A percentile compares a stretch with the other conserved stretches of the same genome.
Evolutionary conservation across 2,113 vertebrate species (phyloP).

Genomic region (Kryptolebias marmoratus): DNA sequence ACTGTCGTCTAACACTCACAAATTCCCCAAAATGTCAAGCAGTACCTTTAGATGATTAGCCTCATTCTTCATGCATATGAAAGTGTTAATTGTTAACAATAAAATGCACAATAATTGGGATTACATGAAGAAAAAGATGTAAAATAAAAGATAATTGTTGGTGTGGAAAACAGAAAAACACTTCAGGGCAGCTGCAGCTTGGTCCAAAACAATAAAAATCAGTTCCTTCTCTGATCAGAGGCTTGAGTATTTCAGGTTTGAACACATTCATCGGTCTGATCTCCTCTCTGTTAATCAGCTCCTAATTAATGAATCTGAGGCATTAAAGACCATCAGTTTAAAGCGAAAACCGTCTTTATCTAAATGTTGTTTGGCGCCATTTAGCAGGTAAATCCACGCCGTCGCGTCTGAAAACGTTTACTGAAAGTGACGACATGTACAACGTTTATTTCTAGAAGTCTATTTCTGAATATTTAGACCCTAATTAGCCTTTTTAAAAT

Average conservation of each 20-base stretch:
- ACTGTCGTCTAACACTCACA: not conserved
- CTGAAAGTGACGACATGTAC: too few relatives aligned
- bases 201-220: not conserved
- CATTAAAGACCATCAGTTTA: not conserved
- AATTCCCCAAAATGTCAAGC: not conserved
- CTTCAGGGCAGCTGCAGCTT: not conserved
- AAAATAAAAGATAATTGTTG: accelerated
- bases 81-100: not conserved
- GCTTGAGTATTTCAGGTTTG: not conserved
- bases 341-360: not conserved
- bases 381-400: not conserved
- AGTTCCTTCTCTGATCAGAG: not conserved
- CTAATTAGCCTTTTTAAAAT: not conserved
- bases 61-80: not conserved
- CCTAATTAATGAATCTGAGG: not conserved
- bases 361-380: not conserved
- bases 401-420: too few relatives aligned
- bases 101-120: not conserved
- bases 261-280: constrained; percentile 7
- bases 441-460: too few relatives aligned
- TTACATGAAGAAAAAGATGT: constrained; percentile 6
- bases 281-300: not conserved
- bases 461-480: not conserved
- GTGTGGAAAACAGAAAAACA: not conserved
- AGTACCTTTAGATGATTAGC: not conserved